Evolutionary conservation across 2,888 invertebrate species (phyloP), one percentile per base, ranked within the genome.

Genomic region (Aproaerema taeniolella): DNA sequence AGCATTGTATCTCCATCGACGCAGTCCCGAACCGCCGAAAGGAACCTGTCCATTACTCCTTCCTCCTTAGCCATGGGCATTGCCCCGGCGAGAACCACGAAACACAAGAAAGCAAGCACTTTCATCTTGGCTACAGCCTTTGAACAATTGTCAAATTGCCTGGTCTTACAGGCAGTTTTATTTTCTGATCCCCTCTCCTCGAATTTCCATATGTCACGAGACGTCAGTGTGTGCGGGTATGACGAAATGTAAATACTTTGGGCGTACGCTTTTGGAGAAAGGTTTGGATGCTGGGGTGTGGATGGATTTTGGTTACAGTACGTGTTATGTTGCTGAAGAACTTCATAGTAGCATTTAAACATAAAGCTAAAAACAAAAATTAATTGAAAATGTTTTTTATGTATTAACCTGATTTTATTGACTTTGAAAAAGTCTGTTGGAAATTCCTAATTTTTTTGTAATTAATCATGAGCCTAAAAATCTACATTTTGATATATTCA

Each of bases 1-100:
- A 92, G 80, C 58, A 90, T 83, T 62, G 93, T 88, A 55, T 92
- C 91, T 47, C 89, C 88, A 47, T 91, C 90, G 57, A 92, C 90
- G 73, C 93, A 93, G 61, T 91, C 91, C 72, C 90, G 89, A 45
- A 94, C 55, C 5, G 74, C 63, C 3, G 79, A 75, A 42, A 85
- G 61, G 63, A 86, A 79, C 43, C 65, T 67, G 43, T 81, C 81
- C 57, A 81, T 47, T 11, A 51, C 57, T 2, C 79, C 77, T 51
- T 83, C 82, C 38, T 85, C 85, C 52, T 73, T 80, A 1, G 63
- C 57, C 55, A 73, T 71, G 46, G 85, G 83, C 69, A 77, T 55
- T 15, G 81, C 83, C 59, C 65, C 55, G 41, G 67, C 76, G 14
- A 64, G 48, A 34, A 72, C 78, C 50, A 76, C 58, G 25, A 73